These are phyloP conservation scores for Globia sparganii DNA, from an alignment of 2,888 invertebrate species.

Conservation along the genomic window DNA sequence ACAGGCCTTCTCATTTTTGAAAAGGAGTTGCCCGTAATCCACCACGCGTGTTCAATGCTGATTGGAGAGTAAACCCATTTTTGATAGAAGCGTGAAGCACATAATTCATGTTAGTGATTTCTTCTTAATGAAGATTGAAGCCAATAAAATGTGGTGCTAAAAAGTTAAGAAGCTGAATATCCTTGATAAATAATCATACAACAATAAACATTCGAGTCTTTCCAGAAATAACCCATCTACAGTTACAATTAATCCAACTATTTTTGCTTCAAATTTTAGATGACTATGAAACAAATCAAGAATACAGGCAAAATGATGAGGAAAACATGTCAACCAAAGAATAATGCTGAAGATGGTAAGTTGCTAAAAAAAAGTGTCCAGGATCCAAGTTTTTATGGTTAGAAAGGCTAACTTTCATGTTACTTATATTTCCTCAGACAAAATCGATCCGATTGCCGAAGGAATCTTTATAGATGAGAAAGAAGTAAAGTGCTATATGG, in stretches of 20 bases:
- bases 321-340: conserved; percentile 92
- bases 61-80: conserved; percentile 59
- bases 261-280: conserved; percentile 74
- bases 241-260: background rate
- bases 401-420: background rate
- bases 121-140: background rate
- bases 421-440: conserved; percentile 72
- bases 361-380: background rate
- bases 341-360: conserved; percentile 90
- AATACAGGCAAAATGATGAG: conserved; percentile 91
- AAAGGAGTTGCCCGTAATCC: no score
- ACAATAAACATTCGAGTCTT: background rate
- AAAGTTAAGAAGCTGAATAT: background rate
- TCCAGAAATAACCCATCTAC: background rate
- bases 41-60: no score
- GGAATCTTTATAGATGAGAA: conserved; percentile 86
- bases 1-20: no score
- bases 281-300: conserved; percentile 91
- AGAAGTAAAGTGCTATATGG: conserved; percentile 87
- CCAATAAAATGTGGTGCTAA: background rate
- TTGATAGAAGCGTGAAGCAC: background rate
- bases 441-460: conserved; percentile 82
- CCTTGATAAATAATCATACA: background rate
- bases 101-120: background rate
- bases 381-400: background rate